These are phyloP conservation scores for Psilopsiagon aurifrons DNA, from an alignment of 2,113 vertebrate species.

Conservation along the genomic window DNA sequence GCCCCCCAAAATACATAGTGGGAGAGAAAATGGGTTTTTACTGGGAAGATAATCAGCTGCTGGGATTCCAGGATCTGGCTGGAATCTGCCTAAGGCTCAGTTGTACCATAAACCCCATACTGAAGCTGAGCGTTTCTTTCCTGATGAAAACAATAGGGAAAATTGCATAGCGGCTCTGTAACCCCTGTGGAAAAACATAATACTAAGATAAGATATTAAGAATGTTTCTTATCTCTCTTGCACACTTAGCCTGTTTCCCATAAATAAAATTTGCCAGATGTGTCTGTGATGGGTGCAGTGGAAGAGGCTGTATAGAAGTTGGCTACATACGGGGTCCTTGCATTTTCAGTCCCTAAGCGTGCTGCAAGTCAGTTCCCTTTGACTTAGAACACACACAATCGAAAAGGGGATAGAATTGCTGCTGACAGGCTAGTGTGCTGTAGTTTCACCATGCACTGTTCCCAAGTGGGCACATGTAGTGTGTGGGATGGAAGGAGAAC, in stretches of 20 bases:
- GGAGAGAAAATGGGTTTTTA: background rate
- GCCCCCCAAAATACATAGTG: background rate
- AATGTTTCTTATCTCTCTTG: background rate
- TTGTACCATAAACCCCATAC: background rate
- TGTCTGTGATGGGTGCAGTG: background rate
- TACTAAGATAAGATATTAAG: background rate
- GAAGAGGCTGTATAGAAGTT: background rate
- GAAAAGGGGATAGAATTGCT: background rate
- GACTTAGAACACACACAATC: background rate
- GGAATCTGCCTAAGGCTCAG: background rate
- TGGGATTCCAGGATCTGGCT: background rate
- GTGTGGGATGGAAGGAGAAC: rapidly evolving
- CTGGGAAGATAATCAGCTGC: background rate
- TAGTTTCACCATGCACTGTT: background rate
- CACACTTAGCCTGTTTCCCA: background rate
- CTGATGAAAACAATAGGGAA: constrained; percentile 1
- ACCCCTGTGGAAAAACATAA: background rate
- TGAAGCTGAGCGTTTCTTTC: background rate
- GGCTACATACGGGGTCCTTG: background rate
- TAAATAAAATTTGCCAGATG: background rate
- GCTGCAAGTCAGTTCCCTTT: background rate
- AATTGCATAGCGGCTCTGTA: background rate
- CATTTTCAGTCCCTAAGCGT: background rate
- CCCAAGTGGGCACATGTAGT: background rate
- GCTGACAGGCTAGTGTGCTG: background rate